Conservation (phyloP, 2,797 vertebrate genomes). For the Labeo calbasu region DNA sequence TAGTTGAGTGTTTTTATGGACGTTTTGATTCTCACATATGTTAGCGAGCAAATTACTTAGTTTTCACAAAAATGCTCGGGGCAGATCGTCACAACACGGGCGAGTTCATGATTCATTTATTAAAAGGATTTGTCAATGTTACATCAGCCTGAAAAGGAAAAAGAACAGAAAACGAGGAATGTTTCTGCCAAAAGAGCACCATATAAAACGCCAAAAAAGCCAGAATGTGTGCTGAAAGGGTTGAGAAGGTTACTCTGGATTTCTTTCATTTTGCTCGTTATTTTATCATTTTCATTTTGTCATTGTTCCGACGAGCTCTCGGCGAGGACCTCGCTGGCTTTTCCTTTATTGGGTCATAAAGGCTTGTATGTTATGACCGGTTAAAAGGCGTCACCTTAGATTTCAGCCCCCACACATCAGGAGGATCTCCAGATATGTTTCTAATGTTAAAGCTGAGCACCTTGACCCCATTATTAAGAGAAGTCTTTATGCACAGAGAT, state of each 20-base stretch:
- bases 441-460: constrained; percentile 58
- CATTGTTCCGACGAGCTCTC: constrained; percentile 30
- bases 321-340: constrained; percentile 33
- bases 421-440: constrained; percentile 41
- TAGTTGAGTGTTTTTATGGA: constrained; percentile 59
- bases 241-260: constrained; percentile 34
- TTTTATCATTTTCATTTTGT: constrained; percentile 42
- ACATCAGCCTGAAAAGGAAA: constrained; percentile 42
- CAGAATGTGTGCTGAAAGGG: constrained; percentile 9
- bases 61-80: constrained; percentile 58
- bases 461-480: constrained; percentile 63
- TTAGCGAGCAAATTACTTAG: constrained; percentile 56
- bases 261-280: constrained; percentile 49
- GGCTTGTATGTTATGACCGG: constrained; percentile 61
- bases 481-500: constrained; percentile 58
- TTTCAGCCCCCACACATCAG: constrained; percentile 61
- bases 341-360: constrained; percentile 63
- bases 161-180: constrained; percentile 18
- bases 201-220: background rate
- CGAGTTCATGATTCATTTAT: constrained; percentile 52
- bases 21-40: constrained; percentile 60
- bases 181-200: constrained; percentile 4
- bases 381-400: constrained; percentile 60
- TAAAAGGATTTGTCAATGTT: constrained; percentile 57
- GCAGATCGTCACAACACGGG: constrained; percentile 48